phyloP scores from a whole-genome alignment of 2,888 invertebrate species.

The Kuschelorhynchus macadamiae region DNA sequence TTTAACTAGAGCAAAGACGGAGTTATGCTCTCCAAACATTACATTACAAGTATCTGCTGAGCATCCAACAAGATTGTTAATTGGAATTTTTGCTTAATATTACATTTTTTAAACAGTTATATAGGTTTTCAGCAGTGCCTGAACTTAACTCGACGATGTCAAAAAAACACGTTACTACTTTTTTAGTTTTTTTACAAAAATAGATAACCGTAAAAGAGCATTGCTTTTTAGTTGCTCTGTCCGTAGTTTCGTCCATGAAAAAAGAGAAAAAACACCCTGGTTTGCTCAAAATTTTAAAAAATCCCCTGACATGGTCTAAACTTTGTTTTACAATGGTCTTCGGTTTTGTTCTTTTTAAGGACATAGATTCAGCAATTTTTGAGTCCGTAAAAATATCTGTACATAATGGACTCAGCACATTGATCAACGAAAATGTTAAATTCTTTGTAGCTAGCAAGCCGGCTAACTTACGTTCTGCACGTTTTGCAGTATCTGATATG shows the following conservation, averaged over 20 bases:
- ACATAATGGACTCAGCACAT: conserved; percentile 42
- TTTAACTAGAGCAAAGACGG: background rate
- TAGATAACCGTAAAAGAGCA: conserved; percentile 2
- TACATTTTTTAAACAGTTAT: conserved; percentile 3
- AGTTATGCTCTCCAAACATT: conserved; percentile 3
- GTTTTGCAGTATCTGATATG: background rate
- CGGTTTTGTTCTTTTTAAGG: background rate
- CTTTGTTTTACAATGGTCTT: background rate
- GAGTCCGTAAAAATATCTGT: background rate
- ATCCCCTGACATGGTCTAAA: background rate
- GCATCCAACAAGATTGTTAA: background rate
- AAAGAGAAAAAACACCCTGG: background rate
- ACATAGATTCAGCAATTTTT: background rate
- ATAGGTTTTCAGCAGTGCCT: background rate
- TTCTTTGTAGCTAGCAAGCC: conserved; percentile 41
- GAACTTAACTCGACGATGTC: background rate
- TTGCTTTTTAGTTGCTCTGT: background rate
- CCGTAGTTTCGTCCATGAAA: background rate
- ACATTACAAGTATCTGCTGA: background rate
- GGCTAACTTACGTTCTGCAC: conserved; percentile 32
- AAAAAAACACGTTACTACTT: background rate
- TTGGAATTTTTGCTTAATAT: background rate
- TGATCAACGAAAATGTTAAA: conserved; percentile 44
- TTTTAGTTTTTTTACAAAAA: too few relatives aligned
- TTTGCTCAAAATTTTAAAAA: too few relatives aligned